Evolutionary conservation across 2,888 invertebrate genomes (phyloP).

Genomic region (Phyllotreta striolata): DNA sequence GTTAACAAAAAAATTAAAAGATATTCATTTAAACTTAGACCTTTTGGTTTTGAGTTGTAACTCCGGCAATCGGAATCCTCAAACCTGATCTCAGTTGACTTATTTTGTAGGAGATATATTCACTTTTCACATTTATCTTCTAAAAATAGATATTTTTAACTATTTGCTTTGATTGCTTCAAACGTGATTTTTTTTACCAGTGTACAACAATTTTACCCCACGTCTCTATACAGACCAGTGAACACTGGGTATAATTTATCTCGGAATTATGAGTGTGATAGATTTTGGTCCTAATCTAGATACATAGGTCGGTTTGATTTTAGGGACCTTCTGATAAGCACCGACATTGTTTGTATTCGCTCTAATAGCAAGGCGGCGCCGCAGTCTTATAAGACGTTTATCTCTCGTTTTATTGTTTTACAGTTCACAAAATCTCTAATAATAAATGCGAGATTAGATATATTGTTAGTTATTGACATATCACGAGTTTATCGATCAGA

Average conservation of each 20-base stretch:
- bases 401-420: slow-evolving; percentile 44
- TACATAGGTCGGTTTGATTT: slow-evolving; percentile 33
- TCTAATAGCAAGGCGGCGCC: slow-evolving; percentile 40
- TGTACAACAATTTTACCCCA: slow-evolving; percentile 5
- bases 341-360: slow-evolving; percentile 45
- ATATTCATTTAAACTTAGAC: too few species aligned
- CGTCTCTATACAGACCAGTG: slow-evolving; percentile 24
- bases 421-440: slow-evolving; percentile 41
- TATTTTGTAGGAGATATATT: too few species aligned
- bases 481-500: slow-evolving; percentile 15
- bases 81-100: too few species aligned
- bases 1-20: too few species aligned
- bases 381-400: slow-evolving; percentile 33
- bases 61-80: too few species aligned
- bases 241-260: slow-evolving; percentile 48
- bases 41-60: too few species aligned
- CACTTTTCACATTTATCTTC: too few species aligned
- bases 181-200: too few species aligned
- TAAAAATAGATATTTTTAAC: too few species aligned
- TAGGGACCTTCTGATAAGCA: slow-evolving; percentile 35
- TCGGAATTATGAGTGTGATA: slow-evolving; percentile 50
- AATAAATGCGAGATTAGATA: slow-evolving; percentile 31
- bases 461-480: slow-evolving; percentile 17
- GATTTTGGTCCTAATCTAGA: slow-evolving; percentile 50
- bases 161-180: too few species aligned